Conservation (phyloP, 2,888 invertebrate species). For the Boloria euphrosyne region DNA sequence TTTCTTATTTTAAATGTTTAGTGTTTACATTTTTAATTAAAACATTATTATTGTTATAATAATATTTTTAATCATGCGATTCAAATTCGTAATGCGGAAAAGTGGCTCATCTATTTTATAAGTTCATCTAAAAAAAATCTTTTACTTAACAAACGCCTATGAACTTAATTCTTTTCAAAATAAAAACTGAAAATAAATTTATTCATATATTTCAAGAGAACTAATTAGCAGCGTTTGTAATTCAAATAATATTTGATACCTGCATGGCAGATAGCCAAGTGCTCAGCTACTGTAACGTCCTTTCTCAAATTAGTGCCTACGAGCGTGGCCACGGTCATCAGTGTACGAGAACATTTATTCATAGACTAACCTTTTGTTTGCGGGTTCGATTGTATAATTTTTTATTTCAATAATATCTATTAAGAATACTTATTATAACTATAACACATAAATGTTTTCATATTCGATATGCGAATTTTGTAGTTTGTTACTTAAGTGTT, state of each 20-base stretch:
- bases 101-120: no score
- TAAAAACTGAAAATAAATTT: no score
- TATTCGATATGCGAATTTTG: no score
- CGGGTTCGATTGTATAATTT: not conserved
- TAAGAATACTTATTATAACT: not conserved
- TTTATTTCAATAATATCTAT: not conserved
- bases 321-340: constrained; percentile 13
- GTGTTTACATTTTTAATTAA: constrained; percentile 1
- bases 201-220: no score
- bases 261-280: constrained; percentile 15
- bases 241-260: constrained; percentile 2
- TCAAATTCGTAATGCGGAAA: no score
- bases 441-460: not conserved
- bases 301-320: constrained; percentile 18
- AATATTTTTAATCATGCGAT: not conserved
- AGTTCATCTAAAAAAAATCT: no score
- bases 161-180: no score
- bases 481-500: no score
- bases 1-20: constrained; percentile 9
- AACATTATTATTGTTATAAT: not conserved
- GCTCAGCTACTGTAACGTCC: constrained; percentile 11
- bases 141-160: no score
- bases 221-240: not conserved
- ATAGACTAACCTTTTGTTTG: not conserved
- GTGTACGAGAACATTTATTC: not conserved